Evolutionary conservation across 2,797 vertebrate genomes (phyloP).

Genomic region (Florisuga fusca): DNA sequence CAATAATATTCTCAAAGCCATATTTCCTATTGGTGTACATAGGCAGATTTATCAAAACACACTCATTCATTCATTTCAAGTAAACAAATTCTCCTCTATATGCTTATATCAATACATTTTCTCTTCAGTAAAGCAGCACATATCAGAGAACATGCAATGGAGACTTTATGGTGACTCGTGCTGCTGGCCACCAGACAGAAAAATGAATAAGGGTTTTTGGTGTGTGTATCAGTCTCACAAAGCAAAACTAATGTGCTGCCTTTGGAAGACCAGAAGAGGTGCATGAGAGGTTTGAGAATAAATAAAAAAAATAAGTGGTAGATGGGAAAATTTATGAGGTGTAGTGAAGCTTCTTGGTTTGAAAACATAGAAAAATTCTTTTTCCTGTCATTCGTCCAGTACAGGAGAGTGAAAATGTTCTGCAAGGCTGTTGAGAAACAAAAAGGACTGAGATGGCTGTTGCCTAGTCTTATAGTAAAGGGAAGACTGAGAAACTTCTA

Average conservation of each 20-base stretch:
- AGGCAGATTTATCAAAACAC: neutral
- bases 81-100: neutral
- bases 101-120: neutral
- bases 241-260: neutral
- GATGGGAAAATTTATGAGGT: neutral
- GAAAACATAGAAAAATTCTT: neutral
- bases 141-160: neutral
- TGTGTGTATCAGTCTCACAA: neutral
- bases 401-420: neutral
- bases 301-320: neutral
- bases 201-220: neutral
- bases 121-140: accelerated
- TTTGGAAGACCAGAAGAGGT: neutral
- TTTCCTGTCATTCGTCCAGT: neutral
- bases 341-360: neutral
- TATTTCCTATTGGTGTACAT: neutral
- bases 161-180: neutral
- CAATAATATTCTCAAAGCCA: neutral
- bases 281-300: neutral
- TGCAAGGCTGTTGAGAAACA: neutral
- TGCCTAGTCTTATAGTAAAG: neutral
- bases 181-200: neutral
- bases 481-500: neutral
- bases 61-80: neutral
- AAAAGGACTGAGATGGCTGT: neutral